A percentile compares a stretch with the other conserved stretches of the same genome.
Evolutionary conservation across 2,797 vertebrate species (phyloP).

Genomic region (Vipera latastei): DNA sequence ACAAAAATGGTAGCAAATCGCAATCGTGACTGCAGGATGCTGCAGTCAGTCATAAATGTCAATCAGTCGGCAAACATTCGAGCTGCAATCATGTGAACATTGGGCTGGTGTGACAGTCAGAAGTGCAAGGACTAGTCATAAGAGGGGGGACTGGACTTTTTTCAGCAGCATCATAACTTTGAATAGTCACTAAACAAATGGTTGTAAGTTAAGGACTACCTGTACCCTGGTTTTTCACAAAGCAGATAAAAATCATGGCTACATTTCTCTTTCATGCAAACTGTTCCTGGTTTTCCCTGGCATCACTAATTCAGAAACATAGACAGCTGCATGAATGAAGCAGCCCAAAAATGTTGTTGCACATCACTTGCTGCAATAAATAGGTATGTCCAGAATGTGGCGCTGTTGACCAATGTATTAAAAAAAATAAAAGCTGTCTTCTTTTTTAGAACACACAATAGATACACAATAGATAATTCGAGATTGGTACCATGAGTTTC

Average conservation of each 20-base stretch:
- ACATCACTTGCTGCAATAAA: neutral
- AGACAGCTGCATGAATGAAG: neutral
- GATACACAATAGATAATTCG: neutral
- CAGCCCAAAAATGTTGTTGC: neutral
- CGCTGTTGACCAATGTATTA: neutral
- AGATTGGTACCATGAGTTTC: neutral
- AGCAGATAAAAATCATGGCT: neutral
- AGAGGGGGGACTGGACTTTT: neutral
- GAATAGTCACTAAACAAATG: neutral
- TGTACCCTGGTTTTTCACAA: neutral
- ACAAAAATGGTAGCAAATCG: too few relatives aligned
- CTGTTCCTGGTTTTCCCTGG: neutral
- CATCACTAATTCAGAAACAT: neutral
- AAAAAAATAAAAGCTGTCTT: neutral
- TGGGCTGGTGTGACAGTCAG: neutral
- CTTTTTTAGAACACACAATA: neutral
- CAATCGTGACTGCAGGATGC: neutral
- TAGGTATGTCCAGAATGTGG: conserved; percentile 2
- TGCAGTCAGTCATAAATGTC: neutral
- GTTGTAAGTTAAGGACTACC: neutral
- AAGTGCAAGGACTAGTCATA: neutral
- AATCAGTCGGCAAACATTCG: neutral
- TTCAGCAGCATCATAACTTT: neutral
- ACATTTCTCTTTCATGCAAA: neutral
- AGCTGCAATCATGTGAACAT: neutral